phyloP scores from a whole-genome alignment of 2,797 vertebrate genomes.

The Parauchenoglanis punctatus region DNA sequence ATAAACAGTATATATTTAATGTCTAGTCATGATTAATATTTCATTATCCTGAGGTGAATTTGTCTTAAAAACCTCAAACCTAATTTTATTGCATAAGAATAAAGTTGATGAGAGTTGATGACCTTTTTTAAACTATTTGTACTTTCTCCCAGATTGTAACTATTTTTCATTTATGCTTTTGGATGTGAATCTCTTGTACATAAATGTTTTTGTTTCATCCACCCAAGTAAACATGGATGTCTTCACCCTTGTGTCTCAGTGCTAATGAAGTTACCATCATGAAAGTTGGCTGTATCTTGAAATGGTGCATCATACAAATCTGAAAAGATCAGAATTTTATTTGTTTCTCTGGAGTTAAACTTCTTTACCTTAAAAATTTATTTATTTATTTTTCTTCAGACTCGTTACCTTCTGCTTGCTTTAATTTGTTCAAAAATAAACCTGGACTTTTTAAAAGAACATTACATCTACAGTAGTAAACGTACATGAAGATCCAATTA shows the following conservation, averaged over 20 bases:
- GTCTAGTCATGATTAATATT: constrained; percentile 5
- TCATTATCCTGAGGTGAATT: constrained; percentile 1
- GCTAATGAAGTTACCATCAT: background rate
- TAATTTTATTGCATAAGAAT: constrained; percentile 7
- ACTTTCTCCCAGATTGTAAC: constrained; percentile 14
- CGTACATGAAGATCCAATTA: background rate
- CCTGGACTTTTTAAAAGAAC: background rate
- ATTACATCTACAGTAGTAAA: background rate
- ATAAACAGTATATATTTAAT: background rate
- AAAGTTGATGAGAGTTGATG: background rate
- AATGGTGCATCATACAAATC: background rate
- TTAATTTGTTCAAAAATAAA: constrained; percentile 5
- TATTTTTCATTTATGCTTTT: constrained; percentile 13
- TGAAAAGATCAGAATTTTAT: background rate
- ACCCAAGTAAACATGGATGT: constrained; percentile 28
- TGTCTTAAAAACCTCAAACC: background rate
- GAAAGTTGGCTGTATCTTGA: background rate
- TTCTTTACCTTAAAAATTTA: background rate
- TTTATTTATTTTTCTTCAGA: background rate
- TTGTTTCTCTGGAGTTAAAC: background rate
- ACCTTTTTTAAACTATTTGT: constrained; percentile 25
- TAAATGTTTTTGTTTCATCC: constrained; percentile 24
- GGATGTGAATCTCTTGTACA: constrained; percentile 24
- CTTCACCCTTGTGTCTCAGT: constrained; percentile 3
- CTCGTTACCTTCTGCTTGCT: background rate